Evolutionary conservation across 2,797 vertebrate genomes (phyloP).

Genomic region (Numenius phaeopus): DNA sequence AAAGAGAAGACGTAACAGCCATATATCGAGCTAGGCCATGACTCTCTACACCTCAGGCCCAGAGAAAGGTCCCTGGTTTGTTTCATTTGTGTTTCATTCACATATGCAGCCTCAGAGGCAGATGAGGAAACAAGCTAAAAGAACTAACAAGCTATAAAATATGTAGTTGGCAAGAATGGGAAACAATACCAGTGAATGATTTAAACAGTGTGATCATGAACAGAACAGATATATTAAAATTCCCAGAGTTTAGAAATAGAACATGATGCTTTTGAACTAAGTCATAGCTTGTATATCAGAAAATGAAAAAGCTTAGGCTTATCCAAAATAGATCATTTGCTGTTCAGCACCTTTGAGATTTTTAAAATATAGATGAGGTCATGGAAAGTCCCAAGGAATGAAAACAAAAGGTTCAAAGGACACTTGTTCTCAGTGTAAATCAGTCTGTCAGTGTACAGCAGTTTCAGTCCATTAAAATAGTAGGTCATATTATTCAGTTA

Average conservation of each 20-base stretch:
- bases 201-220: not conserved
- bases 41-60: not conserved
- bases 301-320: not conserved
- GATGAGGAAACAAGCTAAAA: not conserved
- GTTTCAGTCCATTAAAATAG: not conserved
- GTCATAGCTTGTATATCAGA: not conserved
- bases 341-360: not conserved
- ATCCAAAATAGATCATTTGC: not conserved
- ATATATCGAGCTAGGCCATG: not conserved
- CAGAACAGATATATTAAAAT: not conserved
- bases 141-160: not conserved
- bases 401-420: not conserved
- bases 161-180: not conserved
- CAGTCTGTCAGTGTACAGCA: not conserved
- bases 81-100: not conserved
- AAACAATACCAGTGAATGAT: not conserved
- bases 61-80: not conserved
- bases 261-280: not conserved
- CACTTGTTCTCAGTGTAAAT: not conserved
- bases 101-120: not conserved
- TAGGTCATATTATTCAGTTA: not conserved
- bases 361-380: not conserved
- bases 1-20: not conserved
- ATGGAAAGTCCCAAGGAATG: not conserved
- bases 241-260: not conserved